A percentile compares a stretch with the other conserved stretches of the same genome.
Evolutionary conservation across 2,797 vertebrate genomes (phyloP).

Genomic region (Urocyon cinereoargenteus): DNA sequence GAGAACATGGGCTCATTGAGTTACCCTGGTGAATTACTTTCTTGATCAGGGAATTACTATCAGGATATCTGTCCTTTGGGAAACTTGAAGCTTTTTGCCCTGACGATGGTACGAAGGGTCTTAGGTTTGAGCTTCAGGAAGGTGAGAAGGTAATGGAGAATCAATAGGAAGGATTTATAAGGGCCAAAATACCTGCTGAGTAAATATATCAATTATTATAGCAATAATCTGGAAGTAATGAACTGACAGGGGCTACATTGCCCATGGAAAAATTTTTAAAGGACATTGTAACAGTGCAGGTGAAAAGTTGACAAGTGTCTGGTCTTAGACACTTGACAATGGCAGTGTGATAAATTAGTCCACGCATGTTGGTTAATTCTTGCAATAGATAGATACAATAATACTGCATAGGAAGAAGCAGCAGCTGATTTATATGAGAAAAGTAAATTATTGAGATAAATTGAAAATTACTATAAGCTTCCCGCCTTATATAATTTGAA

Average conservation of each 20-base stretch:
- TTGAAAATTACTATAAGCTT: constrained; percentile 16
- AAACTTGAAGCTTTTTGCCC: background rate
- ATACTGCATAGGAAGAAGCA: background rate
- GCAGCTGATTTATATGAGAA: background rate
- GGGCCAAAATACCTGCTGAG: background rate
- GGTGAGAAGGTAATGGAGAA: background rate
- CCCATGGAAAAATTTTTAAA: background rate
- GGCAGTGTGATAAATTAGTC: background rate
- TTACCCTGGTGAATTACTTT: background rate
- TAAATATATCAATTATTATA: background rate
- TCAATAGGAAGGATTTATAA: background rate
- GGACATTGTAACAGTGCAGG: background rate
- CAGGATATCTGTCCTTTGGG: background rate
- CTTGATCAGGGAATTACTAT: background rate
- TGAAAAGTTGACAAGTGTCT: background rate
- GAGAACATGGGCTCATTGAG: background rate
- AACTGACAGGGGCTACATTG: background rate
- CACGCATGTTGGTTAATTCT: background rate
- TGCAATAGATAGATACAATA: background rate
- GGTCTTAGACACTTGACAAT: background rate
- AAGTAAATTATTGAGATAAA: background rate
- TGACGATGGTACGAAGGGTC: background rate
- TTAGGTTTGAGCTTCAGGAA: background rate
- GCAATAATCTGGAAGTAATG: background rate
- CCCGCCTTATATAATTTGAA: background rate